Conservation (phyloP, 2,113 vertebrate genomes). For the Carettochelys insculpta region DNA sequence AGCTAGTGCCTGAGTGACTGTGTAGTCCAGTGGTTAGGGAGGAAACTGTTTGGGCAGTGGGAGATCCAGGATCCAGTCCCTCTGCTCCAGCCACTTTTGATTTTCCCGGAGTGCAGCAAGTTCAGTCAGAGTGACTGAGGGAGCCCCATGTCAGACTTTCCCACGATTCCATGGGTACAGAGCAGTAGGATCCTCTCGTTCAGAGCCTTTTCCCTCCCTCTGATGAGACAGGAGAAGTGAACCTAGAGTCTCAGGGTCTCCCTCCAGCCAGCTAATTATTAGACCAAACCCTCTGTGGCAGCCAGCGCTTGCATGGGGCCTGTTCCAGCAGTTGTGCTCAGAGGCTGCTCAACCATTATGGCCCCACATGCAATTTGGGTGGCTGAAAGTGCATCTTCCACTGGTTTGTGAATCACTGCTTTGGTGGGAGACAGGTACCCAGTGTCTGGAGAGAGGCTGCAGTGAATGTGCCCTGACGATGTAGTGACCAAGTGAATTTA, state of each 20-base stretch:
- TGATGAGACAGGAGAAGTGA: neutral
- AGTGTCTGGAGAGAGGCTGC: neutral
- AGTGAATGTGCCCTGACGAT: neutral
- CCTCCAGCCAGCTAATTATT: too few relatives aligned
- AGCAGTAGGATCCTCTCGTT: neutral
- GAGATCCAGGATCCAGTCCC: too few relatives aligned
- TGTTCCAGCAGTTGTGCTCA: neutral
- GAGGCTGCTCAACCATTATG: neutral
- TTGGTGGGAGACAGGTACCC: neutral
- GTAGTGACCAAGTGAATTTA: neutral
- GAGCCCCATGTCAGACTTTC: too few relatives aligned
- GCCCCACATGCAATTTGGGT: neutral
- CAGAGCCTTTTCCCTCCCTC: neutral
- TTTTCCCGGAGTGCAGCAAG: neutral
- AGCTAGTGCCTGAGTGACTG: neutral
- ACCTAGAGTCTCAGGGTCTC: neutral
- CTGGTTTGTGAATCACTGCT: neutral
- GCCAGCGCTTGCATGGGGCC: neutral
- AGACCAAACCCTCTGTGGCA: neutral
- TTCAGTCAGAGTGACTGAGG: neutral
- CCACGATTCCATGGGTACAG: neutral
- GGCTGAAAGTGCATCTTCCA: neutral
- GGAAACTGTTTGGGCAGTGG: neutral
- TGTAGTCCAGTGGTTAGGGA: neutral
- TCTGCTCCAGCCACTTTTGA: neutral